phyloP scores from a whole-genome alignment of 64 coral and sea anemone species.

The Pachyseris speciosa region DNA sequence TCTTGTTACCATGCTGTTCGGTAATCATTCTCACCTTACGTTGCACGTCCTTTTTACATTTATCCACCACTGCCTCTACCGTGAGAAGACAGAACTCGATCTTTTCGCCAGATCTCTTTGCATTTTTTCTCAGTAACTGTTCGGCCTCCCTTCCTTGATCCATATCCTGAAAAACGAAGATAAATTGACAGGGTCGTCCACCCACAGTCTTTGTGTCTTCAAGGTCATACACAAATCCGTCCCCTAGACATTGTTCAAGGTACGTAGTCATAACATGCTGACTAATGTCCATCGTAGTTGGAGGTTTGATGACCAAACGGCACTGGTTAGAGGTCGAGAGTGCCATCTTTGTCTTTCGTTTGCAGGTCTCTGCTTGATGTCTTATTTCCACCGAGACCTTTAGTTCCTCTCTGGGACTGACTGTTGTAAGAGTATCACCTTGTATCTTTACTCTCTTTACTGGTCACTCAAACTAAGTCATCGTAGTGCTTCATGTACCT shows the following conservation, averaged over 20 bases:
- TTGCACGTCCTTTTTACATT: conserved; percentile 39
- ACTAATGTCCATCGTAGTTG: neutral
- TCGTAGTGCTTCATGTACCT: no score
- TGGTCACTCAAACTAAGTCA: no score
- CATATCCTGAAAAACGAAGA: conserved; percentile 9
- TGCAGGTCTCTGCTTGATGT: neutral
- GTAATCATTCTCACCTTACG: neutral
- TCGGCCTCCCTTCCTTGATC: conserved; percentile 57
- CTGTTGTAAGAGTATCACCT: no score
- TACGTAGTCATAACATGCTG: neutral
- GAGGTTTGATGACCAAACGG: conserved; percentile 8
- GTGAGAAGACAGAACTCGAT: conserved; percentile 30
- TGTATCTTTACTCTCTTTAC: no score
- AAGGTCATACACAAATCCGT: neutral
- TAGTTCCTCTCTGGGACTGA: no score
- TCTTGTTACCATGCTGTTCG: conserved; percentile 19
- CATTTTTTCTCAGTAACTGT: conserved; percentile 20
- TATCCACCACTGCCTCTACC: neutral
- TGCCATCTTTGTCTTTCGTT: neutral
- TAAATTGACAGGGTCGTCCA: neutral
- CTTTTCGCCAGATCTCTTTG: neutral
- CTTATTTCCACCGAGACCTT: no score
- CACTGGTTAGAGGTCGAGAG: neutral
- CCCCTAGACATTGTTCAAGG: neutral
- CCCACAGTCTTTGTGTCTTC: neutral